Conservation (phyloP, 2,797 vertebrate genomes). For the Perodicticus potto region DNA sequence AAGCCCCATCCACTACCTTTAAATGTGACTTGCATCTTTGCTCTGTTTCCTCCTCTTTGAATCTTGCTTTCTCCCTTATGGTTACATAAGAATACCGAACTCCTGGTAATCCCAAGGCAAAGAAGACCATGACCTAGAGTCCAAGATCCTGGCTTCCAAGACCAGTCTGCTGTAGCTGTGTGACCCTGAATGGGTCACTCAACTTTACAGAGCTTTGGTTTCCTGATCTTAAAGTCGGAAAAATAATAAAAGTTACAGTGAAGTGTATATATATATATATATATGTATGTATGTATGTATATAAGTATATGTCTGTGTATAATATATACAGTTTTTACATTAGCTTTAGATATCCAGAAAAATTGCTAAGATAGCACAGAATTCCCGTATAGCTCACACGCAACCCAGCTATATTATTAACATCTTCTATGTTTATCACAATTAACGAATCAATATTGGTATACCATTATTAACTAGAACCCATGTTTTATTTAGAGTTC, state of each 20-base stretch:
- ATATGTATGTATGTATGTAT: background rate
- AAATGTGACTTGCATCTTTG: background rate
- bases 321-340: background rate
- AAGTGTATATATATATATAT: background rate
- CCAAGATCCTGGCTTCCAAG: background rate
- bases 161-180: no score
- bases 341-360: background rate
- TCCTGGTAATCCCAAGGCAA: background rate
- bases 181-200: background rate
- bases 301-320: no score
- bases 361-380: background rate
- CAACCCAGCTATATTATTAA: background rate
- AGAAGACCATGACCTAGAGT: background rate
- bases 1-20: background rate
- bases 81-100: background rate
- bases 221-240: slow-evolving; percentile 1
- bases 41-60: background rate
- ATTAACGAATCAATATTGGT: background rate
- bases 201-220: background rate
- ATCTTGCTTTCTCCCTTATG: accelerated
- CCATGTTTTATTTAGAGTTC: background rate
- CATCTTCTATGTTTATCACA: background rate
- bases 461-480: background rate
- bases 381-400: background rate
- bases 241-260: background rate